phyloP scores from a whole-genome alignment of 2,888 invertebrate species.

The Sminthurinus aureus region DNA sequence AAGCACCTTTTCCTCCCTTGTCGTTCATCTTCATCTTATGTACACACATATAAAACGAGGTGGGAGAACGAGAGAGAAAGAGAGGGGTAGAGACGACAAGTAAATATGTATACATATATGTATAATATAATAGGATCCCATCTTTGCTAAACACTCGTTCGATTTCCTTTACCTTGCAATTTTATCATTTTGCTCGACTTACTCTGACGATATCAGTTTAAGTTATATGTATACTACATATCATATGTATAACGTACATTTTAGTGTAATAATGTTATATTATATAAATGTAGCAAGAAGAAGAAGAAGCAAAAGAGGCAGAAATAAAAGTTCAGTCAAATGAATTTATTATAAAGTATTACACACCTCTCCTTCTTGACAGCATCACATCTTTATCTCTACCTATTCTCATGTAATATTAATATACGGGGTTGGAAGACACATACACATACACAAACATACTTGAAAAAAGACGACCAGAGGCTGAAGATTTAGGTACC shows the following conservation, averaged over 20 bases:
- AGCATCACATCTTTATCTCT: not conserved
- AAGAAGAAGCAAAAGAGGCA: not conserved
- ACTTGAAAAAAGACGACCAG: not conserved
- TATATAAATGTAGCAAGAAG: not conserved
- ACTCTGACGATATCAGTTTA: not conserved
- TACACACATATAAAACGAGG: not conserved
- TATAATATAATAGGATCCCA: too few species aligned
- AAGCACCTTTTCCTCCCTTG: not conserved
- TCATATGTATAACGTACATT: not conserved
- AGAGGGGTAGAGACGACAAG: not conserved
- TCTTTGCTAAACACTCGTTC: not conserved
- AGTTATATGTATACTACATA: too few species aligned
- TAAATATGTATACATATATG: not conserved
- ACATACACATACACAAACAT: not conserved
- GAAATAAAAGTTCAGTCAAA: not conserved
- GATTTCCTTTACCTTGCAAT: not conserved
- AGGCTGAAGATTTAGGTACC: not conserved
- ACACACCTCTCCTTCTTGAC: not conserved
- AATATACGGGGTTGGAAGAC: not conserved
- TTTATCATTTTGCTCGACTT: not conserved
- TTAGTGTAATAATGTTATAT: not conserved
- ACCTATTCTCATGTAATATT: constrained; percentile 2
- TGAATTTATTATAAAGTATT: not conserved
- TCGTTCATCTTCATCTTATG: not conserved
- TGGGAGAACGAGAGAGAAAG: too few species aligned